Evolutionary conservation across 2,113 vertebrate species (phyloP).

Genomic region (Ibidorhyncha struthersii): DNA sequence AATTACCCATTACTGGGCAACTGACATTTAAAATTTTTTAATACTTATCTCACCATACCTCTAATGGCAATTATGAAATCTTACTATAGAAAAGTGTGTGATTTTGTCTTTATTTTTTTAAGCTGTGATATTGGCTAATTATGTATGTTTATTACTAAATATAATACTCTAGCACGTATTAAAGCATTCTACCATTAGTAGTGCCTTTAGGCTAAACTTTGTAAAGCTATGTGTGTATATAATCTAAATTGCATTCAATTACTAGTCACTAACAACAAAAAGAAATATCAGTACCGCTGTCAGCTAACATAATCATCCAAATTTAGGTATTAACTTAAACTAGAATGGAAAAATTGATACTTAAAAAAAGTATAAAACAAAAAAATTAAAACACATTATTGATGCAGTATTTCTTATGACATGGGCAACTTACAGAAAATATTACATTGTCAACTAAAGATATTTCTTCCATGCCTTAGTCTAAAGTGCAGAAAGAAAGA

Average conservation of each 20-base stretch:
- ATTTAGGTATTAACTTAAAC: slow-evolving; percentile 74
- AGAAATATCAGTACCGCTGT: slow-evolving; percentile 80
- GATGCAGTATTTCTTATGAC: slow-evolving; percentile 71
- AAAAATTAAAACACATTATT: slow-evolving; percentile 35
- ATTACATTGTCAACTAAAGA: slow-evolving; percentile 71
- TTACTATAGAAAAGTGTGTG: slow-evolving; percentile 77
- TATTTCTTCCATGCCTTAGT: slow-evolving; percentile 79
- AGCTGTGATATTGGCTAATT: slow-evolving; percentile 89
- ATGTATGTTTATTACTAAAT: slow-evolving; percentile 84
- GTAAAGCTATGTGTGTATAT: slow-evolving; percentile 84
- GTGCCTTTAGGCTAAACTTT: slow-evolving; percentile 84
- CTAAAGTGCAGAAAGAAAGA: slow-evolving; percentile 83
- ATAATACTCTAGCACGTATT: slow-evolving; percentile 91
- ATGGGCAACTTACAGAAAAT: slow-evolving; percentile 70
- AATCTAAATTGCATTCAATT: slow-evolving; percentile 74
- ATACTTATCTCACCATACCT: slow-evolving; percentile 73
- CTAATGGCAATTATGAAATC: slow-evolving; percentile 76
- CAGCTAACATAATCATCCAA: slow-evolving; percentile 73
- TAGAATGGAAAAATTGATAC: slow-evolving; percentile 70
- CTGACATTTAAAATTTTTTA: slow-evolving; percentile 58
- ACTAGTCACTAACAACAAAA: slow-evolving; percentile 79
- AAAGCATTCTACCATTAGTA: slow-evolving; percentile 89
- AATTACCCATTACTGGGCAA: slow-evolving; percentile 58
- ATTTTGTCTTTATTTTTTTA: slow-evolving; percentile 70
- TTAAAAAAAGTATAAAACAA: slow-evolving; percentile 70